phyloP scores from a whole-genome alignment of 2,888 invertebrate species.

The Iphiclides podalirius region DNA sequence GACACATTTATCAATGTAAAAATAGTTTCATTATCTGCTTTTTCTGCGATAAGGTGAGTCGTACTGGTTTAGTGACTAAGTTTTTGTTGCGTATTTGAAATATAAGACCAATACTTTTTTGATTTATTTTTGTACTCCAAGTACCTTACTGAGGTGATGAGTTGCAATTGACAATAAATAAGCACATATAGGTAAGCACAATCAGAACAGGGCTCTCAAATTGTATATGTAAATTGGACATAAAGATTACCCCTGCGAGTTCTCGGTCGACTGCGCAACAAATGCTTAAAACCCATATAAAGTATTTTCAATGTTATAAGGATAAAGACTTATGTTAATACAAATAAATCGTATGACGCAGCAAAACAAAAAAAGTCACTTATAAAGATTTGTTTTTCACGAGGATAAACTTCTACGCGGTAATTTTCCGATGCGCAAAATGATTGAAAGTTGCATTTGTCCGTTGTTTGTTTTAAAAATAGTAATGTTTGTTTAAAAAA shows the following conservation, averaged over 20 bases:
- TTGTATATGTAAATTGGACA: too few relatives aligned
- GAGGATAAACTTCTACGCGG: neutral
- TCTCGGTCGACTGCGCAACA: neutral
- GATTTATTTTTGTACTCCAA: neutral
- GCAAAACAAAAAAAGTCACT: neutral
- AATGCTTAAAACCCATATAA: neutral
- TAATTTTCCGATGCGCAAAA: too few relatives aligned
- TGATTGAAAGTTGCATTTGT: too few relatives aligned
- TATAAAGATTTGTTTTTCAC: neutral
- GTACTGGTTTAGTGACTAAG: neutral
- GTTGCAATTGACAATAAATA: too few relatives aligned
- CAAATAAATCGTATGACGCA: neutral
- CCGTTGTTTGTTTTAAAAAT: too few relatives aligned
- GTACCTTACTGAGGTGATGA: too few relatives aligned
- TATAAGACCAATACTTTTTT: neutral
- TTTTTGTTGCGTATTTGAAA: neutral
- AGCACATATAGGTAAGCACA: too few relatives aligned
- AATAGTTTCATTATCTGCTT: slow-evolving; percentile 10
- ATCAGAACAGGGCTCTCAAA: too few relatives aligned
- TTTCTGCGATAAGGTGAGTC: slow-evolving; percentile 10
- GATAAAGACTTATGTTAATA: slow-evolving; percentile 1
- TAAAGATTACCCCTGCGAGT: too few relatives aligned
- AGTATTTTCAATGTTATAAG: neutral
- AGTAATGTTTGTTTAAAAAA: too few relatives aligned
- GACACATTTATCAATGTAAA: slow-evolving; percentile 10